Conservation (phyloP, 1,140 invertebrate species). For the Dinothrombium tinctorium region DNA sequence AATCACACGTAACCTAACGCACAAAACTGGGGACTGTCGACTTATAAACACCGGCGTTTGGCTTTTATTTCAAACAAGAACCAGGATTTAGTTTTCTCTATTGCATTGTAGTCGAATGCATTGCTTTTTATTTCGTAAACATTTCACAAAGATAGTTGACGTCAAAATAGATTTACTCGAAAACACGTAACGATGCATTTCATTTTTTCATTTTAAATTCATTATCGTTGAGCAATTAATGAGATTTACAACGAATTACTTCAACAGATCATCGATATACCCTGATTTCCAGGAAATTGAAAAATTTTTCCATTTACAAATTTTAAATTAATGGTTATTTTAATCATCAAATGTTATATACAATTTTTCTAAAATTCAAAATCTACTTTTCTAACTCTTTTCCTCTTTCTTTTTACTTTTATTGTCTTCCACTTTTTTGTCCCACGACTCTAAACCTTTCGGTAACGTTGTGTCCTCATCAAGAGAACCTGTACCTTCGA, state of each 20-base stretch:
- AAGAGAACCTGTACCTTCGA: slow-evolving; percentile 90
- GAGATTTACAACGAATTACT: too few species aligned
- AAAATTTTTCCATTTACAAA: background rate
- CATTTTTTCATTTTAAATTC: background rate
- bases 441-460: slow-evolving; percentile 44
- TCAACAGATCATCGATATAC: too few species aligned
- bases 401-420: too few species aligned
- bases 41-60: slow-evolving; percentile 43
- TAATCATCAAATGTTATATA: background rate
- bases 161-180: background rate
- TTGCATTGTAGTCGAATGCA: background rate
- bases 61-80: too few species aligned
- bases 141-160: background rate
- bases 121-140: background rate
- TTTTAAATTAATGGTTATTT: background rate
- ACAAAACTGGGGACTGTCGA: too few species aligned
- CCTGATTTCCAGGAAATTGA: too few species aligned
- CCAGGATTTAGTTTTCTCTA: background rate
- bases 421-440: too few species aligned
- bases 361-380: slow-evolving; percentile 1
- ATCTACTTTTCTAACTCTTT: slow-evolving; percentile 17
- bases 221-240: background rate
- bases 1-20: slow-evolving; percentile 86
- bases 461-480: slow-evolving; percentile 88
- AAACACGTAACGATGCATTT: background rate